A percentile compares a stretch with the other conserved stretches of the same genome.
Conservation (phyloP, 2,888 invertebrate species). For the Atethmia centrago region DNA sequence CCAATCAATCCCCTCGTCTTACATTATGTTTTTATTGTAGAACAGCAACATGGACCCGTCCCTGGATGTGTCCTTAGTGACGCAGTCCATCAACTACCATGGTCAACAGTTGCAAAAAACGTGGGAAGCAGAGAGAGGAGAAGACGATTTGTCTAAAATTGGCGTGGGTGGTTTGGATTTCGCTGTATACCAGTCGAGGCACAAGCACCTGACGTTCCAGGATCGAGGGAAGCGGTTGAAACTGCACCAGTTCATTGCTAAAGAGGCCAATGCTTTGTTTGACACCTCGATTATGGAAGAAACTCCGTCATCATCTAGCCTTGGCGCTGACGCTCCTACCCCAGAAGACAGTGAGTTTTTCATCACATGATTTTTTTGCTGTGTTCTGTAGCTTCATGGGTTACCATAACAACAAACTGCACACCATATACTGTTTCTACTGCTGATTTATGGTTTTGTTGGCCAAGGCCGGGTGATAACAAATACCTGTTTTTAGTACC, state of each 20-base stretch:
- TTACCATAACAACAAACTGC: constrained; percentile 20
- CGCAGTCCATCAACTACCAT: constrained; percentile 95
- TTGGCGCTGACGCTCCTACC: constrained; percentile 87
- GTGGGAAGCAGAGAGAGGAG: constrained; percentile 96
- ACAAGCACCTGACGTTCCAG: constrained; percentile 95
- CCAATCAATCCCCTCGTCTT: background rate
- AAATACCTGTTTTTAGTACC: background rate
- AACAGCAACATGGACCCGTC: constrained; percentile 80
- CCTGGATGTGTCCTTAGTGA: constrained; percentile 90
- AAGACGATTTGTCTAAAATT: constrained; percentile 93
- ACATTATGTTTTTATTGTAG: constrained; percentile 60
- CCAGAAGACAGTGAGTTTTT: constrained; percentile 90
- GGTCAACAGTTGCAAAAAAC: constrained; percentile 96
- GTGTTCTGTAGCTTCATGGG: background rate
- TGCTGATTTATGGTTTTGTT: background rate
- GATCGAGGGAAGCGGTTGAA: constrained; percentile 95
- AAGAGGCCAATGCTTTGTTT: constrained; percentile 95
- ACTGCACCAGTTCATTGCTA: constrained; percentile 96
- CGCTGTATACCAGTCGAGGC: constrained; percentile 94
- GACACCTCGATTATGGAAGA: constrained; percentile 89
- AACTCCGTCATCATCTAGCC: constrained; percentile 86
- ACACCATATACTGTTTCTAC: background rate
- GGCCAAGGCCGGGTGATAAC: background rate
- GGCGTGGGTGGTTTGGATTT: constrained; percentile 92
- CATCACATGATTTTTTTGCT: background rate